Percentiles rank a stretch among this genome's conserved stretches.
Evolutionary conservation across 2,888 invertebrate species (phyloP).

Genomic region (Abscondita cerata): DNA sequence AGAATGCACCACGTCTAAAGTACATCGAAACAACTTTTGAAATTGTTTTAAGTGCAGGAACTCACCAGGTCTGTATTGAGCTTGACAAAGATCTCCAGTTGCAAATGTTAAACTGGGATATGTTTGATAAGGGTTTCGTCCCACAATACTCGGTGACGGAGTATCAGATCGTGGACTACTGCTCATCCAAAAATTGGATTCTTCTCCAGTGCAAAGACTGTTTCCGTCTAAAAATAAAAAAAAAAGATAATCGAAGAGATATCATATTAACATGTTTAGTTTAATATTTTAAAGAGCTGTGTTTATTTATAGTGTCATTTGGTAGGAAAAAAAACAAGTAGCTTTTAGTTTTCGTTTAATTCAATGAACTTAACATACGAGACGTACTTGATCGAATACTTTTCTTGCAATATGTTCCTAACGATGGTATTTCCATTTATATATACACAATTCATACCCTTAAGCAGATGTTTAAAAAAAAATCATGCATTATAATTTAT

Average conservation of each 20-base stretch:
- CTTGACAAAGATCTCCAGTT: constrained; percentile 36
- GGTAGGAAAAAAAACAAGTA: constrained; percentile 30
- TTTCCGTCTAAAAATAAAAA: constrained; percentile 29
- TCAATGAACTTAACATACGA: constrained; percentile 16
- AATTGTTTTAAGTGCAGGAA: no score
- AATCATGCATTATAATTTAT: no score
- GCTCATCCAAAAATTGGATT: constrained; percentile 55
- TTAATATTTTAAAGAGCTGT: constrained; percentile 33
- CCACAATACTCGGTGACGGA: constrained; percentile 50
- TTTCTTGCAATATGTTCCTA: no score
- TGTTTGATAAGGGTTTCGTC: constrained; percentile 46
- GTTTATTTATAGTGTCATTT: constrained; percentile 41
- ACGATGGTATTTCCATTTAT: no score
- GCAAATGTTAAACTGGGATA: constrained; percentile 43
- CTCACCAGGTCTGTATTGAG: constrained; percentile 40
- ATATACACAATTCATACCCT: background rate
- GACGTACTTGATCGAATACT: no score
- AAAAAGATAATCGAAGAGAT: constrained; percentile 14
- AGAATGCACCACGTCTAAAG: constrained; percentile 28
- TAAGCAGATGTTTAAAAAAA: no score
- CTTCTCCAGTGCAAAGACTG: constrained; percentile 42
- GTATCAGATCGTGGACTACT: constrained; percentile 54
- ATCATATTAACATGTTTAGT: constrained; percentile 28
- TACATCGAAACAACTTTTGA: constrained; percentile 21
- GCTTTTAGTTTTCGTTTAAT: constrained; percentile 22